Evolutionary conservation across 2,113 vertebrate genomes (phyloP).

Genomic region (Dipodomys stephensi): DNA sequence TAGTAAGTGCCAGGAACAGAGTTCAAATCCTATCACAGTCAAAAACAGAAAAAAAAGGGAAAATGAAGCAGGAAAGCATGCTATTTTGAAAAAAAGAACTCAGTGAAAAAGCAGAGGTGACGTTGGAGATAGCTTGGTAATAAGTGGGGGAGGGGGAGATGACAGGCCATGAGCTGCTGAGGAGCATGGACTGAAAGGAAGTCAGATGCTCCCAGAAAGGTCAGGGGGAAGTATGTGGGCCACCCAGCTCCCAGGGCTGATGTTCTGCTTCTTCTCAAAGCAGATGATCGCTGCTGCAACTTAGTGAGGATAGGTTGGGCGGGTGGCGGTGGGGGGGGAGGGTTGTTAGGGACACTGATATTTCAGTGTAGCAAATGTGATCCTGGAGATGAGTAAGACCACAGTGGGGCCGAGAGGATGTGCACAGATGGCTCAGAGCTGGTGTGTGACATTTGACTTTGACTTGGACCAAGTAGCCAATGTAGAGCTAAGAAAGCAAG

Average conservation of each 20-base stretch:
- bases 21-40: too few species aligned
- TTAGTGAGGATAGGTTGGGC: too few species aligned
- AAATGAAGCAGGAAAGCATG: neutral
- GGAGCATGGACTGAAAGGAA: neutral
- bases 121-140: too few species aligned
- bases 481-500: neutral
- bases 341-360: neutral
- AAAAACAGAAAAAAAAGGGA: too few species aligned
- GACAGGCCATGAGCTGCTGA: neutral
- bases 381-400: neutral
- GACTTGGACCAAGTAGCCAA: neutral
- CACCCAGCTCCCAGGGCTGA: neutral
- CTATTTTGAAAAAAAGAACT: neutral
- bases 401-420: fast-evolving
- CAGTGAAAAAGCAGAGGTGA: neutral
- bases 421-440: neutral
- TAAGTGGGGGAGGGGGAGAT: neutral
- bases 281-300: neutral
- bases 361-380: neutral
- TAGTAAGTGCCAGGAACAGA: too few species aligned
- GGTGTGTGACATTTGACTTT: neutral
- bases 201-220: neutral
- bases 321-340: too few species aligned
- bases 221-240: too few species aligned
- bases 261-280: neutral